These are phyloP conservation scores for Marcusenius ussheri DNA, from an alignment of 2,113 vertebrate genomes.

Conservation along the genomic window DNA sequence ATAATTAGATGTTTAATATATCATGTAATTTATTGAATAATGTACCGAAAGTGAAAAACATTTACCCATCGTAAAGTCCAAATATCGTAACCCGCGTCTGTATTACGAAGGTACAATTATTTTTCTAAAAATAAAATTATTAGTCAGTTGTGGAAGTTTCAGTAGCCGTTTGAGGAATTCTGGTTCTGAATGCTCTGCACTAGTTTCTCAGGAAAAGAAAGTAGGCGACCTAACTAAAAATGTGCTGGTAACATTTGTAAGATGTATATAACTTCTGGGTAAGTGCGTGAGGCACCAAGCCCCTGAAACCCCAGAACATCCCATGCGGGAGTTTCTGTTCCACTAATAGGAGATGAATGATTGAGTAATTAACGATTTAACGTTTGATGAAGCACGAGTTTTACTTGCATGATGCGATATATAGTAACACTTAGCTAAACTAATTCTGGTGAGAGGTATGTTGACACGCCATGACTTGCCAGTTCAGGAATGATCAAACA, in stretches of 20 bases:
- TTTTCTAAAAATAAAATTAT: not conserved
- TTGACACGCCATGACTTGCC: not conserved
- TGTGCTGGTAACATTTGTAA: too few relatives aligned
- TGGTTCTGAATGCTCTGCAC: not conserved
- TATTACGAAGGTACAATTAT: not conserved
- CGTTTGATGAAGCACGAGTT: not conserved
- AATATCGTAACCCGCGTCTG: not conserved
- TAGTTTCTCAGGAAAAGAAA: too few relatives aligned
- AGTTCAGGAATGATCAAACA: conserved; percentile 1
- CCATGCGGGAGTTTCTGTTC: not conserved
- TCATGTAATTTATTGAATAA: too few relatives aligned
- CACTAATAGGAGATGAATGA: not conserved
- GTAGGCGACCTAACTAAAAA: too few relatives aligned
- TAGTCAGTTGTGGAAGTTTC: not conserved
- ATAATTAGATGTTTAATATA: too few relatives aligned
- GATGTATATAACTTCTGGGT: too few relatives aligned
- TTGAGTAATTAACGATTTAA: not conserved
- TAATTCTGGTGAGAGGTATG: not conserved
- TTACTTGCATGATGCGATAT: not conserved
- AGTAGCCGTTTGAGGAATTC: not conserved
- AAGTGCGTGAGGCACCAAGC: not conserved
- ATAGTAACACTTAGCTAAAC: not conserved
- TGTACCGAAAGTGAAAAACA: too few relatives aligned
- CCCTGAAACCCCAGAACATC: not conserved
- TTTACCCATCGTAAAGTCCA: too few relatives aligned